Conservation (phyloP, 2,797 vertebrate genomes). For the Gymnoscopelus braueri region DNA sequence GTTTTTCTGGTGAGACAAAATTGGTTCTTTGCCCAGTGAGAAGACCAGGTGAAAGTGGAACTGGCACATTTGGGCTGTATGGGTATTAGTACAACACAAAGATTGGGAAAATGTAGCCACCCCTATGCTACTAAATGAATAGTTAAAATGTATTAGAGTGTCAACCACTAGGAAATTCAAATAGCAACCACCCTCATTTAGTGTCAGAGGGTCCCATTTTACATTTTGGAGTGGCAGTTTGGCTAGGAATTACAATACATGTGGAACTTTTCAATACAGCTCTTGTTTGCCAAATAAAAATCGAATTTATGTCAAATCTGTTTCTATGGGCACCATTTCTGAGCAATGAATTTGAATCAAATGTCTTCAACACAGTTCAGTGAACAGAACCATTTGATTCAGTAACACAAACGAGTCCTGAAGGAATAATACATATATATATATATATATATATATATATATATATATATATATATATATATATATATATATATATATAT, state of each 20-base stretch:
- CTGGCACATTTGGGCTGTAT: neutral
- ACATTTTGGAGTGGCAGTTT: neutral
- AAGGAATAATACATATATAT: no score
- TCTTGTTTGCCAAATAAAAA: no score
- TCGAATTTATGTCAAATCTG: no score
- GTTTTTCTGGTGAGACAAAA: slow-evolving; percentile 16
- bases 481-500: neutral
- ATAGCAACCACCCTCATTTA: neutral
- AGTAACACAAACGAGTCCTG: no score
- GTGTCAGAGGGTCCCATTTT: neutral
- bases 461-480: neutral
- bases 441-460: no score
- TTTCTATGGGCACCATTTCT: no score
- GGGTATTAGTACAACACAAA: neutral
- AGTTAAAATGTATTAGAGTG: no score
- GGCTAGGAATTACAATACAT: no score
- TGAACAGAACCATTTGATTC: no score
- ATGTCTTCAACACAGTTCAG: no score
- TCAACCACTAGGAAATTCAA: neutral
- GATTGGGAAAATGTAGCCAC: neutral
- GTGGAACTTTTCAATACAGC: no score
- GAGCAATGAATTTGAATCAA: no score
- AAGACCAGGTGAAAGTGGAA: neutral
- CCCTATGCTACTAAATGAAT: neutral
- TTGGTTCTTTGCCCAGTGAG: neutral